Conservation (phyloP, 1,140 invertebrate species). For the Drosophila seguyi region DNA sequence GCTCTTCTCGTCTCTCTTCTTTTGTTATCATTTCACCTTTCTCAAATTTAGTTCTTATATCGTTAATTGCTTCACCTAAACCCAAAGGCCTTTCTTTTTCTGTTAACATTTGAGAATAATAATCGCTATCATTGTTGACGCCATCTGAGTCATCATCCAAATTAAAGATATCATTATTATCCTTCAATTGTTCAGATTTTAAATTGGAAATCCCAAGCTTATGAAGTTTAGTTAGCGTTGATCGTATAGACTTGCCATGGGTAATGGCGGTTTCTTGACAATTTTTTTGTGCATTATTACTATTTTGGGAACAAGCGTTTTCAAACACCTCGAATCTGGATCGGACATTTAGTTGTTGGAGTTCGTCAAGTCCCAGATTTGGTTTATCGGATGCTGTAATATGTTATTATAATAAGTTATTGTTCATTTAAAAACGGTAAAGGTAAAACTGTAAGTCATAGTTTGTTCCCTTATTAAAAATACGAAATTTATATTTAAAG, state of each 20-base stretch:
- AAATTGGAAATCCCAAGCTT: conserved; percentile 91
- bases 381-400: conserved; percentile 92
- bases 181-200: conserved; percentile 49
- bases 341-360: conserved; percentile 93
- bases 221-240: conserved; percentile 93
- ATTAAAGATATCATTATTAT: neutral
- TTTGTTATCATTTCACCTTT: conserved; percentile 88
- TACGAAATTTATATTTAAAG: neutral
- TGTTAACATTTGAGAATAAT: conserved; percentile 62
- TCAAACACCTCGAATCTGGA: conserved; percentile 95
- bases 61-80: conserved; percentile 92
- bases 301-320: conserved; percentile 80
- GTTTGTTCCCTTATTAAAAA: too few relatives aligned
- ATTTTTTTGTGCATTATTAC: neutral
- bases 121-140: conserved; percentile 77
- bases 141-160: conserved; percentile 52
- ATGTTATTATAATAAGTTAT: too few relatives aligned
- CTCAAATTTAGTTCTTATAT: conserved; percentile 93
- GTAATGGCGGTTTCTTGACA: conserved; percentile 85
- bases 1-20: conserved; percentile 91
- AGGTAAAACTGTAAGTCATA: neutral
- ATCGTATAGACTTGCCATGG: conserved; percentile 91
- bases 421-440: neutral
- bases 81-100: conserved; percentile 91
- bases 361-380: conserved; percentile 94